Percentiles rank a stretch among this genome's conserved stretches.
Evolutionary conservation across 1,140 invertebrate genomes (phyloP).

Genomic region (Bombus sylvicola): DNA sequence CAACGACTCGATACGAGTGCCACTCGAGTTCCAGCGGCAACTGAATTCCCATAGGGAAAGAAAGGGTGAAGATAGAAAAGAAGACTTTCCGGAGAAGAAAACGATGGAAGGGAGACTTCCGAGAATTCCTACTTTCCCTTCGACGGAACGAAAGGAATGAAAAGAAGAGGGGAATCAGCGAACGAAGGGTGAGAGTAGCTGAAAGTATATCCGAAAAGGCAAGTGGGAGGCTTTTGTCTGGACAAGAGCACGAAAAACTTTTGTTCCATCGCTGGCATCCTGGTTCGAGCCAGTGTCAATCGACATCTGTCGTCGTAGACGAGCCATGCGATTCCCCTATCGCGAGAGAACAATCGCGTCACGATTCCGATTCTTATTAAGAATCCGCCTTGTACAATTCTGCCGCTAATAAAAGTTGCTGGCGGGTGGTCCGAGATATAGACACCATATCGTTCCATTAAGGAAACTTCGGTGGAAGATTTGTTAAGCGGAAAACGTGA

Average conservation of each 20-base stretch:
- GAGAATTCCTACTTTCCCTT: constrained; percentile 27
- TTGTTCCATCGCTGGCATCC: constrained; percentile 37
- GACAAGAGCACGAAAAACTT: constrained; percentile 37
- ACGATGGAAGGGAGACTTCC: not conserved
- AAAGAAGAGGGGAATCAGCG: constrained; percentile 15
- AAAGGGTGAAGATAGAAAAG: not conserved
- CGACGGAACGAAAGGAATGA: not conserved
- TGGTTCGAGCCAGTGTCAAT: constrained; percentile 44
- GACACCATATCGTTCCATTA: too few species aligned
- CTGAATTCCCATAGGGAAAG: constrained; percentile 4
- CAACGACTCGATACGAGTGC: constrained; percentile 40
- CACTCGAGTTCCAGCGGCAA: constrained; percentile 29
- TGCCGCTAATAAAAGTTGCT: not conserved
- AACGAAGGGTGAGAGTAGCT: constrained; percentile 3
- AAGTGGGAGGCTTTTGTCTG: constrained; percentile 33
- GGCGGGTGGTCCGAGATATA: not conserved
- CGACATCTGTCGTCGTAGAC: constrained; percentile 34
- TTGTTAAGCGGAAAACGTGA: not conserved
- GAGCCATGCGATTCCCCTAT: too few species aligned
- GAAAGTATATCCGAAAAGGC: constrained; percentile 63
- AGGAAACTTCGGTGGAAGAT: too few species aligned
- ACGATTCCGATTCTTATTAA: constrained; percentile 35
- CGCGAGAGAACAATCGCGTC: constrained; percentile 8
- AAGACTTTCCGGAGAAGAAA: not conserved
- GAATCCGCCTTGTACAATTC: not conserved